These are phyloP conservation scores for Sylvia borin DNA, from an alignment of 2,797 vertebrate species.

Conservation along the genomic window DNA sequence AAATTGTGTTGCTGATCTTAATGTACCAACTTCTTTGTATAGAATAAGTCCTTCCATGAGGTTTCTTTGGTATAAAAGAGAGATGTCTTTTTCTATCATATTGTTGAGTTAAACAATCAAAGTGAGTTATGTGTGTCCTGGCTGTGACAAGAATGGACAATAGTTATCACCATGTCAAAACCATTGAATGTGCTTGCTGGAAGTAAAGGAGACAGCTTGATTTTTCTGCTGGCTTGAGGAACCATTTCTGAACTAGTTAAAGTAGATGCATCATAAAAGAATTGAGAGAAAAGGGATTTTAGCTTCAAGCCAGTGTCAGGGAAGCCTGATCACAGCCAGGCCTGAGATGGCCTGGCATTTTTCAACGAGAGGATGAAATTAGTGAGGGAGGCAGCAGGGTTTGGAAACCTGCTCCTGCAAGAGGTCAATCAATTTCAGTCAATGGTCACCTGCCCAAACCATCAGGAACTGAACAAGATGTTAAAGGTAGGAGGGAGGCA, in stretches of 20 bases:
- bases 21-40: background rate
- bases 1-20: background rate
- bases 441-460: background rate
- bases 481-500: background rate
- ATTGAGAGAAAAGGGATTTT: slow-evolving; percentile 2
- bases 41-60: background rate
- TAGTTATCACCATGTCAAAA: slow-evolving; percentile 17
- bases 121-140: background rate
- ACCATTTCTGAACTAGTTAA: background rate
- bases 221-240: background rate
- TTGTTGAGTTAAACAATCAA: slow-evolving; percentile 18
- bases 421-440: background rate
- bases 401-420: background rate
- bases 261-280: background rate
- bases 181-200: background rate
- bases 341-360: background rate
- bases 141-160: background rate
- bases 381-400: background rate
- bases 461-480: background rate
- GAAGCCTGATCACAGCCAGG: background rate
- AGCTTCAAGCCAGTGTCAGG: background rate
- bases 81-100: background rate
- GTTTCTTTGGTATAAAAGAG: background rate
- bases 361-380: background rate
- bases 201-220: slow-evolving; percentile 9